Evolutionary conservation across 2,888 invertebrate genomes (phyloP).

Genomic region (Sinhomidia bicolor): DNA sequence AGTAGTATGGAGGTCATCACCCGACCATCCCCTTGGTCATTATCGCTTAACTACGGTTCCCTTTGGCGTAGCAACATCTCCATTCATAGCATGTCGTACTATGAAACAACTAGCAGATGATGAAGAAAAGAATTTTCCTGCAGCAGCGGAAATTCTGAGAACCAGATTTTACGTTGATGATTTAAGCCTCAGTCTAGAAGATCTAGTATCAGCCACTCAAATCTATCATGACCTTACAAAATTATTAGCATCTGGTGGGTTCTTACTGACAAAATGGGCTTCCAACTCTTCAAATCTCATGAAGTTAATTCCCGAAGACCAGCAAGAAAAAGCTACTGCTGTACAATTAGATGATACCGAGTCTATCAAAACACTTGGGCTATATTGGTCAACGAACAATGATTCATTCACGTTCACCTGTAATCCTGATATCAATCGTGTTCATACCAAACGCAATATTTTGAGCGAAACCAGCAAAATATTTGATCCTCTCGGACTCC

Average conservation of each 20-base stretch:
- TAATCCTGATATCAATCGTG: not conserved
- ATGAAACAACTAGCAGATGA: constrained; percentile 40
- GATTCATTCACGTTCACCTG: constrained; percentile 47
- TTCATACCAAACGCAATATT: constrained; percentile 45
- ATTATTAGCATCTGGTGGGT: constrained; percentile 69
- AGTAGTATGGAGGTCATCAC: constrained; percentile 78
- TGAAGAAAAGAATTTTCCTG: not conserved
- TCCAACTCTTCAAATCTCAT: constrained; percentile 59
- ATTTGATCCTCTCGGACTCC: constrained; percentile 64
- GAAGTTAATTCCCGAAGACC: constrained; percentile 34
- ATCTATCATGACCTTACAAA: constrained; percentile 56
- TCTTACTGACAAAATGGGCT: constrained; percentile 77
- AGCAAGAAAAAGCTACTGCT: constrained; percentile 47
- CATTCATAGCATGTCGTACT: constrained; percentile 12
- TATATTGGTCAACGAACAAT: not conserved
- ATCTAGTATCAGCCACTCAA: constrained; percentile 48
- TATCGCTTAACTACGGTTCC: constrained; percentile 14
- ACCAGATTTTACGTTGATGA: constrained; percentile 79
- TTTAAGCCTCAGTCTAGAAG: constrained; percentile 72
- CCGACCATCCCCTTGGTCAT: constrained; percentile 47
- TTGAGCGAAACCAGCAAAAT: constrained; percentile 45
- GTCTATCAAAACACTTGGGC: constrained; percentile 60
- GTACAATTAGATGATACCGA: constrained; percentile 36
- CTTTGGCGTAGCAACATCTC: constrained; percentile 42
- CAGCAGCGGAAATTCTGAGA: constrained; percentile 9